A percentile compares a stretch with the other conserved stretches of the same genome.
These are phyloP conservation scores for Ciconia stormi DNA, from an alignment of 2,113 vertebrate genomes.

Conservation along the genomic window DNA sequence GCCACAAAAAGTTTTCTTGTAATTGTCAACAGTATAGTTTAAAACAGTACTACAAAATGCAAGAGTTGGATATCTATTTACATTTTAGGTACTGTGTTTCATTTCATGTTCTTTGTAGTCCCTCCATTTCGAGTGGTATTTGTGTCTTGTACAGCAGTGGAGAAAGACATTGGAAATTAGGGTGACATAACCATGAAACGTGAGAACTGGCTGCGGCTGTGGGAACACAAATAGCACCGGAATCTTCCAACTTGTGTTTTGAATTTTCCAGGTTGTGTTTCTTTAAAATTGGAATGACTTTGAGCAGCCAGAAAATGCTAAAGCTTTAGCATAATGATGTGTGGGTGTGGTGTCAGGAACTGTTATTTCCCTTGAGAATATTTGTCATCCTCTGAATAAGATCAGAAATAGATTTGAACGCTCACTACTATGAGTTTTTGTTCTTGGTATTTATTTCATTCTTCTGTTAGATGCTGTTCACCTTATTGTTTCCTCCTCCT, in stretches of 20 bases:
- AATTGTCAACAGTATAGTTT: neutral
- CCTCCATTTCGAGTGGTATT: neutral
- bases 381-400: conserved; percentile 60
- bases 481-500: conserved; percentile 26
- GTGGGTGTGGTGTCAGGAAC: conserved; percentile 67
- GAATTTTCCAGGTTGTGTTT: conserved; percentile 2
- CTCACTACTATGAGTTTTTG: neutral
- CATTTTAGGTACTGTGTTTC: neutral
- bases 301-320: conserved; percentile 37
- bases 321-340: conserved; percentile 37
- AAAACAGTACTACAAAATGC: neutral
- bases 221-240: neutral
- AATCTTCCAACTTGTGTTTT: neutral
- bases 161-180: neutral
- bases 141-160: neutral
- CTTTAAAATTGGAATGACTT: conserved; percentile 27
- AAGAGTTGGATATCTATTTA: neutral
- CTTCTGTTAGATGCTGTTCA: neutral
- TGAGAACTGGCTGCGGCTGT: neutral
- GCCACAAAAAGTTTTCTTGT: neutral
- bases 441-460: conserved; percentile 15
- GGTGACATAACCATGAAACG: neutral
- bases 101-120: neutral
- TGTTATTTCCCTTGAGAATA: conserved; percentile 65
- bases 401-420: conserved; percentile 39